phyloP scores from a whole-genome alignment of 2,113 vertebrate species.

The Ictidomys tridecemlineatus region DNA sequence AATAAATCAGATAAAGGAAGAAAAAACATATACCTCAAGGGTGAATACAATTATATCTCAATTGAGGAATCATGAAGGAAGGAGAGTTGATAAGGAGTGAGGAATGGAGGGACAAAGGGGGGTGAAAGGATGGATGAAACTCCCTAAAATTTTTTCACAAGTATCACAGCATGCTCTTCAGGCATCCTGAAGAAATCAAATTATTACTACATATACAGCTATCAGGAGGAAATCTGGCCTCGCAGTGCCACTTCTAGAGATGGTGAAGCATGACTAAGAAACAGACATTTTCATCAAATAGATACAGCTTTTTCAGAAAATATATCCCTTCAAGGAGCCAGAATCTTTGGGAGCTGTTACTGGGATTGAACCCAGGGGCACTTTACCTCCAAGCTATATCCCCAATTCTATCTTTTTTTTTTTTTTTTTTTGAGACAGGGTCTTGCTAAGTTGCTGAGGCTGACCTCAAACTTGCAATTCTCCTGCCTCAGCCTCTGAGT shows the following conservation, averaged over 20 bases:
- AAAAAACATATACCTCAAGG: not conserved
- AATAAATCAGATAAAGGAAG: constrained; percentile 31
- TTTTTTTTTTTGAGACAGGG: too few relatives aligned
- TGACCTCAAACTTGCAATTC: too few relatives aligned
- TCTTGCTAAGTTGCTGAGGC: too few relatives aligned
- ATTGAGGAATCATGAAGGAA: not conserved
- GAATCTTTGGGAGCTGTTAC: not conserved
- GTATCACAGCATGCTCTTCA: not conserved
- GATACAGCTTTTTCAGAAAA: constrained; percentile 25
- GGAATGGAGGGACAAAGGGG: not conserved
- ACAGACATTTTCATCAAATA: not conserved
- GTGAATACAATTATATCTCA: constrained; percentile 26
- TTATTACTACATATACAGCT: not conserved
- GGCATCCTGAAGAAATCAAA: not conserved
- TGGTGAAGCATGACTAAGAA: not conserved
- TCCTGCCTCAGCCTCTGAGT: too few relatives aligned
- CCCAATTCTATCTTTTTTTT: too few relatives aligned
- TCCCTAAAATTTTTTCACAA: not conserved
- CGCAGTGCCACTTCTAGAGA: not conserved
- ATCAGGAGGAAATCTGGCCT: not conserved
- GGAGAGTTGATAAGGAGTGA: not conserved
- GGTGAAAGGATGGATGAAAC: not conserved
- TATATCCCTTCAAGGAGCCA: not conserved
- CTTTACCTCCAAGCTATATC: too few relatives aligned
- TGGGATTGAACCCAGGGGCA: too few relatives aligned